Base-by-base conservation (phyloP, 2,113 vertebrate species). In the Panthera leo region DNA sequence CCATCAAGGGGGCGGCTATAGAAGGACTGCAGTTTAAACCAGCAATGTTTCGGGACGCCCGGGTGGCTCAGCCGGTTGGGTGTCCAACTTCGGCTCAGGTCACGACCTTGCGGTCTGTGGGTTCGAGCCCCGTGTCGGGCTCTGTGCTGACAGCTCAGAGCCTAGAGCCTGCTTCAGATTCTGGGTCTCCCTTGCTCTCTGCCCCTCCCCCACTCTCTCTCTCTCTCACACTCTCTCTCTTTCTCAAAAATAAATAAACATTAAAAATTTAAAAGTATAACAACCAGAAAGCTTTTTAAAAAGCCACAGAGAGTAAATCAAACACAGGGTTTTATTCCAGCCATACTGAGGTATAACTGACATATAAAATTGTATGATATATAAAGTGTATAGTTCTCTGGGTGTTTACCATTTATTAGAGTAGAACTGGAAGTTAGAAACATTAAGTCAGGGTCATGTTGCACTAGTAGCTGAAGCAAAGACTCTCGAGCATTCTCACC, bases 11-110 rank as follows among this genome's bases (percentile, higher is more conserved):
- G 16, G 61, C 25, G 7, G 10, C 27, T 68, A 53, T 21, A 3
- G 0, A 15, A 68, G 84, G 11, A 0, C 25, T 6, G 1, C 4
- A 21, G 5, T 5, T 23, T 45, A 93, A 39, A n/a, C 8, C 5
- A 18, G 5, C 12, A 51, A 21, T 27, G 25, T 29, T 76, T 76
- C 23, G 63, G 63, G 63, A 19, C 5, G 13, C 25, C 27, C 0
- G 27, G 63, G 27, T 13, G 27, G 63, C 9, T 65, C 63, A 29
- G 7, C 7, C 6, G 7, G 19, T 61, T 61, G 21, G 58, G 58
- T 7, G 7, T 23, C 58, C 58, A 23, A 23, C 58, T 61, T 61
- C 6, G 18, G 58, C 21, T 61, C 7, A 61, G 58, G 58, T 61
- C 58, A 23, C 9, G 21, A 61, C 21, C 58, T 61, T 61, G 18